These are phyloP conservation scores for Magallana nippona DNA, from an alignment of 2,888 invertebrate genomes.

Conservation along the genomic window DNA sequence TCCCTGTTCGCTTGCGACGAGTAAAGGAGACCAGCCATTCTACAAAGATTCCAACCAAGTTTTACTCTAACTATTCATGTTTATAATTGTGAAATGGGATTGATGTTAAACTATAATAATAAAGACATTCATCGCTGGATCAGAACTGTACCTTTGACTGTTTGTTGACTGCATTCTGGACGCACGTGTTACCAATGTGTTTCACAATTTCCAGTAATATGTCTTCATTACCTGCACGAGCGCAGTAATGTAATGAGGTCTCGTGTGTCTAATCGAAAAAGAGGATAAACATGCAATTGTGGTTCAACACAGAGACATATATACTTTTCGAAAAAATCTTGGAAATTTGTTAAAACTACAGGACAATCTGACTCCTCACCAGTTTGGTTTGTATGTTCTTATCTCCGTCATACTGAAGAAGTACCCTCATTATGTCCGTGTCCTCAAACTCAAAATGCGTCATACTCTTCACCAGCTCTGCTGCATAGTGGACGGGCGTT, in stretches of 20 bases:
- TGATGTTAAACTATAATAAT: no score
- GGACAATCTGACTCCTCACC: conserved; percentile 76
- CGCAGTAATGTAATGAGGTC: conserved; percentile 97
- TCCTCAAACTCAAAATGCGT: conserved; percentile 88
- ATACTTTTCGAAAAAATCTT: no score
- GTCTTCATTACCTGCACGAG: conserved; percentile 96
- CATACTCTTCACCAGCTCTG: conserved; percentile 91
- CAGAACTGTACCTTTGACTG: conserved; percentile 89
- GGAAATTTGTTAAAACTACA: no score
- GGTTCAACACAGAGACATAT: neutral
- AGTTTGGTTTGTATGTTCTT: conserved; percentile 89
- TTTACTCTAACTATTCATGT: neutral
- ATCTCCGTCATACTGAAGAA: conserved; percentile 95
- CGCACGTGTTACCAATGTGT: conserved; percentile 92
- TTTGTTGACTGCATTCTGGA: conserved; percentile 95
- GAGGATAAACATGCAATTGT: neutral
- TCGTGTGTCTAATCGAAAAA: conserved; percentile 86
- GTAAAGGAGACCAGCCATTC: conserved; percentile 94
- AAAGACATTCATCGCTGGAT: neutral
- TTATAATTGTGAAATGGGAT: neutral
- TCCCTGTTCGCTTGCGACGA: conserved; percentile 97
- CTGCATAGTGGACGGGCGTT: conserved; percentile 95
- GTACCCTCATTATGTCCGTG: conserved; percentile 90
- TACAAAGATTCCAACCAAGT: conserved; percentile 54
- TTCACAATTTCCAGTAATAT: conserved; percentile 95